phyloP scores from a whole-genome alignment of 2,797 vertebrate genomes.

The Pipistrellus pygmaeus region DNA sequence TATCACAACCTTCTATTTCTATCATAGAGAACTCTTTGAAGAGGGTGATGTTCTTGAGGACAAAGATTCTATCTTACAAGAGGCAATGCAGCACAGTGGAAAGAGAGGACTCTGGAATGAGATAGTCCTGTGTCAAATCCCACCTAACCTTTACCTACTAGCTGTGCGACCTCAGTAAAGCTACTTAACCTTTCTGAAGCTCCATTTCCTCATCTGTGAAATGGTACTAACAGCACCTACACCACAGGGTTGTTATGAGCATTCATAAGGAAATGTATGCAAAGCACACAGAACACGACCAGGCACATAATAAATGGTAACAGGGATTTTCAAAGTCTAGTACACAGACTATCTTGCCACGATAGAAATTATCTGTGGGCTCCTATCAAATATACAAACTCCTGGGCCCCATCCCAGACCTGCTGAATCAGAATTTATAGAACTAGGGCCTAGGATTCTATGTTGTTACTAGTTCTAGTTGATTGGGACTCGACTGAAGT shows the following conservation, averaged over 20 bases:
- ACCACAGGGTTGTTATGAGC: not conserved
- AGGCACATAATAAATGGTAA: not conserved
- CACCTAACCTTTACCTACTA: not conserved
- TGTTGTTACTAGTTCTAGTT: not conserved
- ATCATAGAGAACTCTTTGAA: not conserved
- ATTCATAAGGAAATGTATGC: not conserved
- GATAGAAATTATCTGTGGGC: not conserved
- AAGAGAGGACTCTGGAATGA: not conserved
- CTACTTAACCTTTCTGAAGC: not conserved
- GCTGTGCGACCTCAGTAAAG: not conserved
- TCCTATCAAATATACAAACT: not conserved
- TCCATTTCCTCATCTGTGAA: conserved; percentile 28
- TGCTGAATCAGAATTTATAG: not conserved
- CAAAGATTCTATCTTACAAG: not conserved
- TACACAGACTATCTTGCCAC: not conserved
- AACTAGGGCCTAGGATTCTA: not conserved
- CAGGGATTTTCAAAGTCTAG: conserved; percentile 2
- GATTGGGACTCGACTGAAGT: not conserved
- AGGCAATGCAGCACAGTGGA: not conserved
- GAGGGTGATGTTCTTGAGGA: not conserved
- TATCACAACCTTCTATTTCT: conserved; percentile 4
- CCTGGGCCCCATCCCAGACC: not conserved
- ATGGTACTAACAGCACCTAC: not conserved
- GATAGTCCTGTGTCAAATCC: not conserved
- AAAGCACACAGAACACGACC: not conserved